Evolutionary conservation across 2,888 invertebrate species (phyloP).

Genomic region (Synanthedon andrenaeformis): DNA sequence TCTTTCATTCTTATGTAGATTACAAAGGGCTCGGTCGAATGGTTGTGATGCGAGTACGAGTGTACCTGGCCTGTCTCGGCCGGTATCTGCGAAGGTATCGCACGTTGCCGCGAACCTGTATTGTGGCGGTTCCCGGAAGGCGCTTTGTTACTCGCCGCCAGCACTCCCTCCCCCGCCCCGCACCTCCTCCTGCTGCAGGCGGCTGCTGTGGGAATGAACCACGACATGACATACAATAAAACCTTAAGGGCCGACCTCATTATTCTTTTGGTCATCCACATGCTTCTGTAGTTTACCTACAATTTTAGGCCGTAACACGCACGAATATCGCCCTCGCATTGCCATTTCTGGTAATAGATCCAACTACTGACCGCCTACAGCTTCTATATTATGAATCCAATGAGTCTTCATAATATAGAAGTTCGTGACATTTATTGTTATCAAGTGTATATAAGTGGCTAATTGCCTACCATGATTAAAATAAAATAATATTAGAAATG

Average conservation of each 20-base stretch:
- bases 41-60: slow-evolving; percentile 18
- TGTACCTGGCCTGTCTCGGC: slow-evolving; percentile 43
- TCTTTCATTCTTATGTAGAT: slow-evolving; percentile 30
- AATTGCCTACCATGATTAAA: no score
- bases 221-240: slow-evolving; percentile 13
- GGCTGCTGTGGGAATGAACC: slow-evolving; percentile 28
- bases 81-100: slow-evolving; percentile 68
- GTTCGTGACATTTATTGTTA: no score
- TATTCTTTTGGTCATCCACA: slow-evolving; percentile 5
- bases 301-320: slow-evolving; percentile 4
- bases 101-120: slow-evolving; percentile 68
- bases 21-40: slow-evolving; percentile 37
- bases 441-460: no score
- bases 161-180: slow-evolving; percentile 22
- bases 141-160: slow-evolving; percentile 58
- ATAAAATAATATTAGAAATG: no score
- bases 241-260: slow-evolving; percentile 14
- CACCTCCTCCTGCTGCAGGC: slow-evolving; percentile 12
- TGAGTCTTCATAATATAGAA: no score
- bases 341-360: neutral
- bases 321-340: slow-evolving; percentile 7
- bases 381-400: no score
- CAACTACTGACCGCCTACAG: no score
- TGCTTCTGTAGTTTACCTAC: slow-evolving; percentile 6
- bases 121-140: slow-evolving; percentile 67